Evolutionary conservation across 1,140 invertebrate genomes (phyloP), one percentile per base, ranked within the genome.

Genomic region (Drosophila punjabiensis): DNA sequence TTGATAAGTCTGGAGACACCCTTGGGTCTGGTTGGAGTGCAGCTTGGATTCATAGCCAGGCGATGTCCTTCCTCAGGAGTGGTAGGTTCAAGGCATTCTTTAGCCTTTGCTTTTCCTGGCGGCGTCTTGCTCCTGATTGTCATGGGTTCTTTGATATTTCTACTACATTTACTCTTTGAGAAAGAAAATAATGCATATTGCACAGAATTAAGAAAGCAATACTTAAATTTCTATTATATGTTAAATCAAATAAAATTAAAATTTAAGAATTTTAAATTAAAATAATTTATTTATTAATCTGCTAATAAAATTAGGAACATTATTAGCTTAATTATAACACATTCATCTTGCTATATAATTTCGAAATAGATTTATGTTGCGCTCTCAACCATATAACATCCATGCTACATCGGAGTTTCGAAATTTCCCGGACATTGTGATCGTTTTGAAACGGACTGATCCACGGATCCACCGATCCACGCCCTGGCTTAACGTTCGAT

Each of bases 381-480:
- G 24, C 24, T 24, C 7, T 16, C 47, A 48, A 24, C 24, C 35
- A 33, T 13, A 18, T 37, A 37, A 11, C 33, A 28, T 39, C 9
- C 2, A 24, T 28, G 55, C 9, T 24, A 24, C 14, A 4, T 0
- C 5, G 9, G 11, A 0, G 28, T 64, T 55, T 35, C 61, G 32
- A 55, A 28, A 64, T 55, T 30, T 35, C 8, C 61, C 61, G 48
- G 41, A 45, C 28, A 62, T 16, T 32, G 59, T 37, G n/a, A 10
- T 32, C n/a, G 14, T 37, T 28, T 58, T 28, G 63, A 65, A 59
- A n/a, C 35, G 35, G 35, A 64, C 35, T n/a, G 7, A 55, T 35
- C 32, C 53, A 55, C 5, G 1, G n/a, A 20, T 20, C 53, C 53
- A 37, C 9, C 0, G 32, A 35, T 58, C 33, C 52, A 55, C 52